Base-by-base conservation (phyloP, 2,113 vertebrate genomes). In the Microtus oregoni region DNA sequence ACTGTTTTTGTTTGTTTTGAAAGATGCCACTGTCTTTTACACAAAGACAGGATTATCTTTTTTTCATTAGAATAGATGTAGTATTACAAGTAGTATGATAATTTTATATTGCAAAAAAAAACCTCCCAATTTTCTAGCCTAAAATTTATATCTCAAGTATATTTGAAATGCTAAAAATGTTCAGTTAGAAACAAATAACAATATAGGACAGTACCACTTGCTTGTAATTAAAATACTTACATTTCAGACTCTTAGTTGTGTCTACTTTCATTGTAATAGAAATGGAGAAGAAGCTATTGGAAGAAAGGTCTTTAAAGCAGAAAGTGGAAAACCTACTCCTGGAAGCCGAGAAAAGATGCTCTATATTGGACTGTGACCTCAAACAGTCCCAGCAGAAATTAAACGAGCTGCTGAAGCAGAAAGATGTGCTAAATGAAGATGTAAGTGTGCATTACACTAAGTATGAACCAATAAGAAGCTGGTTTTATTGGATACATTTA, bases 331-430 rank as follows among this genome's bases (percentile, higher is more conserved):
- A 99, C 98, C 97, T 98, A 28, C 98, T 99, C 79, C 97, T 99
- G 96, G 99, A 99, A 97, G 99, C 99, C 96, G 99, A 99, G 98
- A 99, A 99, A 95, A 99, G 99, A 90, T 99, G 99, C 97, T 99
- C 99, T 83, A 99, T 99, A 98, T 98, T 99, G 96, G 99, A 99
- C 98, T 99, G 99, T 22, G 99, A 99, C 98, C 99, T 99, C 95
- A 99, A 99, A 96, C 99, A 99, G 97, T 99, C 99, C 0, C 98
- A 99, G 86, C 99, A 99, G 98, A 99, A 99, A 96, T 98, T 99
- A 35, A 99, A 99, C 0, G 99, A 99, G 96, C 98, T 99, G 63
- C 99, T 99, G 35, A 98, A 98, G 65, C 99, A 99, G 90, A 99
- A 99, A 97, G 99, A 99, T 97, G 98, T 98, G 76, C 98, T 99